Percentiles rank a stretch among this genome's conserved stretches.
Evolutionary conservation across 2,113 vertebrate genomes (phyloP).

Genomic region (Hippocampus comes): DNA sequence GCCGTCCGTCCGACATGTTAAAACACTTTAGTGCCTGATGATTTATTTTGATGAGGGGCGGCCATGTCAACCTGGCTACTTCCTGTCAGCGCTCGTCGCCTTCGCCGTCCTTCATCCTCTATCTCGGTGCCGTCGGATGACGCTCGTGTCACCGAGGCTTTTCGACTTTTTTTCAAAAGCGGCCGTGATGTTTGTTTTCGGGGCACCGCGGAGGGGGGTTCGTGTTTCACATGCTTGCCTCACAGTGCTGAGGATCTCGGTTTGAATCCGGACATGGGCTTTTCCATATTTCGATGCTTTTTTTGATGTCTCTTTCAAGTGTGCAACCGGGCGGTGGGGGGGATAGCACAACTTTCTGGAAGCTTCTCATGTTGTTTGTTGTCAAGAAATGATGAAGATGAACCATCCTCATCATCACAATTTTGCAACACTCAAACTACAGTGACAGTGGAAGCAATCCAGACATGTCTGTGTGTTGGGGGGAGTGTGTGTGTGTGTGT

Average conservation of each 20-base stretch:
- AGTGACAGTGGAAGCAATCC: conserved; percentile 1
- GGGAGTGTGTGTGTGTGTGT: neutral
- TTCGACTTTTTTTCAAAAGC: neutral
- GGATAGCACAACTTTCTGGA: neutral
- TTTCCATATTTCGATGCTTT: no score
- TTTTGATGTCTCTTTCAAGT: no score
- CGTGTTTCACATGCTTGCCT: neutral
- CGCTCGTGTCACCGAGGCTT: neutral
- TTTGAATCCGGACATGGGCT: neutral
- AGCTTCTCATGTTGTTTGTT: neutral
- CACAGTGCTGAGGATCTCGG: neutral
- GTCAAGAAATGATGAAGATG: neutral
- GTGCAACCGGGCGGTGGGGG: no score
- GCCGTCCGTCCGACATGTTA: conserved; percentile 18
- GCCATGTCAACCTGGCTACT: conserved; percentile 22
- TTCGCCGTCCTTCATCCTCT: neutral
- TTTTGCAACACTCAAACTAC: neutral
- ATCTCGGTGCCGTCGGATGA: neutral
- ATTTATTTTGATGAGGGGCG: conserved; percentile 38
- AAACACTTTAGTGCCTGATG: conserved; percentile 36
- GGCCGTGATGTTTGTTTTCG: no score
- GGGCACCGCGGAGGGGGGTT: no score
- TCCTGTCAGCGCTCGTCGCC: neutral
- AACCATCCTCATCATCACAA: neutral
- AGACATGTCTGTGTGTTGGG: neutral